phyloP scores from a whole-genome alignment of 2,797 vertebrate species.

The Diceros bicornis region DNA sequence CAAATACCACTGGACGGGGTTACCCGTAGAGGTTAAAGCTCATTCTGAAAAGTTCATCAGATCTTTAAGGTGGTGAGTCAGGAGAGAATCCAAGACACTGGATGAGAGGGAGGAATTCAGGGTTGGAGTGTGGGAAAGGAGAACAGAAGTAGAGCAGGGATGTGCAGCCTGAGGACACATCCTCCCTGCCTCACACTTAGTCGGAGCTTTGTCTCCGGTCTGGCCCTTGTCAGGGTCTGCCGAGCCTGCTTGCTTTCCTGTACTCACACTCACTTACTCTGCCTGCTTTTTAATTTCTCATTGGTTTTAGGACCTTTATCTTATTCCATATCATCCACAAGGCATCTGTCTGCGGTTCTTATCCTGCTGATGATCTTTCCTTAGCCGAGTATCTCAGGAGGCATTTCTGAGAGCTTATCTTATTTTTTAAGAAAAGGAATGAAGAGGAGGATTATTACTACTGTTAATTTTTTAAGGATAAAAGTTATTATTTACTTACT shows the following conservation, averaged over 20 bases:
- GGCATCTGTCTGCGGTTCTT: background rate
- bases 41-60: background rate
- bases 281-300: background rate
- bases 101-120: too few species aligned
- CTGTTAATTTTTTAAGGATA: background rate
- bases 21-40: background rate
- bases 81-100: background rate
- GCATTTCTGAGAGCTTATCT: background rate
- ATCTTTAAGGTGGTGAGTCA: background rate
- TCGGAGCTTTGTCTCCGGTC: background rate
- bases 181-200: fast-evolving
- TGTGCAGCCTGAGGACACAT: fast-evolving
- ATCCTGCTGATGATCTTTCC: background rate
- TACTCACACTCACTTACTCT: background rate
- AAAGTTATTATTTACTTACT: background rate
- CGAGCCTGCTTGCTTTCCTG: background rate
- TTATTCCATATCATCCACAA: background rate
- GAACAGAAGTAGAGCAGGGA: background rate
- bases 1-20: background rate
- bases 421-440: background rate
- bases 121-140: too few species aligned
- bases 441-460: background rate
- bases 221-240: background rate
- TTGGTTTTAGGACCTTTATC: background rate
- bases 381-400: background rate